phyloP scores from a whole-genome alignment of 2,888 invertebrate species.

The Rotaria macrura region DNA sequence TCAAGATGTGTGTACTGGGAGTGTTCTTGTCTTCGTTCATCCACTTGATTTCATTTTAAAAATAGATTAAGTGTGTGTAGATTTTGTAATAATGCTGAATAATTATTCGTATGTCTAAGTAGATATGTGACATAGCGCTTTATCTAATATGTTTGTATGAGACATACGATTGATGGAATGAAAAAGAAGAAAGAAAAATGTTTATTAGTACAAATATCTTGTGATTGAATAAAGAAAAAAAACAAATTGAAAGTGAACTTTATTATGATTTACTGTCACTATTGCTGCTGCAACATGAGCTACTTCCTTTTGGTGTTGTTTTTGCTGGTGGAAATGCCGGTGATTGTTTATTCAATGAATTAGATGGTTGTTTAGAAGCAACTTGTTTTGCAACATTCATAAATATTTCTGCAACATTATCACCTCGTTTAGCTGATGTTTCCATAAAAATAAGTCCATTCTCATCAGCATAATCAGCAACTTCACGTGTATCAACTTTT shows the following conservation, averaged over 20 bases:
- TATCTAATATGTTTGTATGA: not conserved
- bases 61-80: not conserved
- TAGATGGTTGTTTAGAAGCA: not conserved
- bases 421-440: slow-evolving; percentile 98
- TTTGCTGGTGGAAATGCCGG: not conserved
- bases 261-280: not conserved
- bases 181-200: not conserved
- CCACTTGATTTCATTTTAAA: not conserved
- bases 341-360: not conserved
- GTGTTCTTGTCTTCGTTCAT: not conserved
- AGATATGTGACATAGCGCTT: not conserved
- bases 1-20: not conserved
- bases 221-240: not conserved
- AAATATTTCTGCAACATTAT: slow-evolving; percentile 99
- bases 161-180: not conserved
- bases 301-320: not conserved
- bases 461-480: slow-evolving; percentile 95
- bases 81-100: not conserved
- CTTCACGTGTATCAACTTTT: slow-evolving; percentile 68
- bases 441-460: slow-evolving; percentile 99
- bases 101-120: not conserved
- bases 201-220: not conserved
- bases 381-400: slow-evolving; percentile 64
- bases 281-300: not conserved
- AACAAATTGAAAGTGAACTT: not conserved